Evolutionary conservation across 2,797 vertebrate species (phyloP), one percentile per base, ranked within the genome.

Genomic region (Pseudotriccus pelzelni): DNA sequence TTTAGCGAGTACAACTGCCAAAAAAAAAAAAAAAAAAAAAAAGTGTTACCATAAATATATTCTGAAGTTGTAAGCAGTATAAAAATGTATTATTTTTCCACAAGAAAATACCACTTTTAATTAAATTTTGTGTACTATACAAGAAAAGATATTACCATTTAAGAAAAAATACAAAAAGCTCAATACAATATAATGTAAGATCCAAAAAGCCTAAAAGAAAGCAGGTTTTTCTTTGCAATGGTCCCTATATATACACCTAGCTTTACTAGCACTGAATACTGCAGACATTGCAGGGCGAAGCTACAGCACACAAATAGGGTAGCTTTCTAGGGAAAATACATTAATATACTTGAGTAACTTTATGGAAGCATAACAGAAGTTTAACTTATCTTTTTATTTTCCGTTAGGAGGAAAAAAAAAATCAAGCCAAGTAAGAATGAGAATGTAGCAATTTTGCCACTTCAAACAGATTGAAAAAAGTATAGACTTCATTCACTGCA

Each of bases 1-100:
- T 99, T 99, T 91, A 99, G 97, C 53, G 99, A 99, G 98, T 99
- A 99, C 94, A 99, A 97, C 99, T 99, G 98, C 58, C 94, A 97
- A 87, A 84, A 80, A 87, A 82, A 97, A 87, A 84, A 82, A 87
- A 85, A 90, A 78, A 49, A 39, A 73, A 25, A n/a, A 20, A 14
- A 19, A 39, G 18, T 39, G 24, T n/a, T 23, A 73, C 34, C 28
- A 94, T n/a, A 92, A 87, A 63, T n/a, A 64, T 3, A 78, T 72
- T 77, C 41, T 78, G 16, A 14, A 64, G 47, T 43, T 81, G 10
- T 78, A 96, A 94, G 78, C 64, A 49, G 75, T 24, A 84, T 14
- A 70, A 77, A 94, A 94, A 73, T 14, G 73, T 3, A 68, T 14
- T 63, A 5, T 43, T 77, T 77, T 94, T 81, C 75, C 76, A 36